Conservation (phyloP, 2,113 vertebrate genomes). For the Chloebia gouldiae region DNA sequence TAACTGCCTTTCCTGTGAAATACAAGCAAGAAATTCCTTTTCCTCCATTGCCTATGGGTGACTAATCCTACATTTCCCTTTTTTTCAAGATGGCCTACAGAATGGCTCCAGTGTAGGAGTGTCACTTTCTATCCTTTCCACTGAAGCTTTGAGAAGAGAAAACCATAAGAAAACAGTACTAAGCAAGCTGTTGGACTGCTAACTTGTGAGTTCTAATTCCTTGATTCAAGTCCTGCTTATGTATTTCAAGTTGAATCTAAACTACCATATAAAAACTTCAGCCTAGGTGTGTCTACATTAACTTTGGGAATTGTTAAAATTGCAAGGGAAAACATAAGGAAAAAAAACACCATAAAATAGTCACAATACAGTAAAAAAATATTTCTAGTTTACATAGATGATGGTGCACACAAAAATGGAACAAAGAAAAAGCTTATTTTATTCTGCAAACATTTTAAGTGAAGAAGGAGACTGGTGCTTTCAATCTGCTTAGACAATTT, state of each 20-base stretch:
- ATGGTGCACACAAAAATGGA: slow-evolving; percentile 8
- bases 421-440: not conserved
- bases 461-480: not conserved
- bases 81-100: not conserved
- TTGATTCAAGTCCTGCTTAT: not conserved
- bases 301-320: slow-evolving; percentile 64
- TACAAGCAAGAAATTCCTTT: not conserved
- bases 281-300: slow-evolving; percentile 61
- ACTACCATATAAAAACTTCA: slow-evolving; percentile 38
- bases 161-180: not conserved
- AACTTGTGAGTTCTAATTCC: not conserved
- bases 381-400: slow-evolving; percentile 49
- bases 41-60: not conserved
- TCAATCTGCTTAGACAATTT: not conserved
- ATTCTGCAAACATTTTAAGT: not conserved
- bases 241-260: not conserved
- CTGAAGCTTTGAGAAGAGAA: not conserved
- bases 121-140: not conserved
- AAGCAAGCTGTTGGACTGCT: not conserved
- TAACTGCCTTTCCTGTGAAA: not conserved
- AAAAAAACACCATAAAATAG: not conserved
- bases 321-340: slow-evolving; percentile 56
- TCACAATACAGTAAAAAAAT: not conserved
- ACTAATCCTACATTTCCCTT: not conserved
- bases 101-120: not conserved